Base-by-base conservation (phyloP, 2,888 invertebrate species). In the Ormyrus nitidulus region DNA sequence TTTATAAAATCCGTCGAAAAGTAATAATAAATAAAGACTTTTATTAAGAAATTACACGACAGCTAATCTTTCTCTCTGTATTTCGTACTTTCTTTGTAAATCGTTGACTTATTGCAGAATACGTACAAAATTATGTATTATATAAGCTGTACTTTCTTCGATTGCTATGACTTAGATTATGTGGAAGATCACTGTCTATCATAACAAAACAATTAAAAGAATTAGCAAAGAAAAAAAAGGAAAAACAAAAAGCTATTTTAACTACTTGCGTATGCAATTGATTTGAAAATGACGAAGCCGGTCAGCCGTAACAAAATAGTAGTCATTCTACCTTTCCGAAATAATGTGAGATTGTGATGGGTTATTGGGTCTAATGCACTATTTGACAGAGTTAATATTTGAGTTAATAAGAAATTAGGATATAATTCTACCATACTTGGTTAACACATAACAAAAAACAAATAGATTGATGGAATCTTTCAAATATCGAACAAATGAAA, bases 1-100 rank as follows among this genome's bases (percentile, higher is more conserved):
- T 82, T 85, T 86, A 85, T 85, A 85, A 86, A 86, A 86, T 84
- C 19, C 83, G 81, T 83, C 84, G 82, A 83, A 84, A 85, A 84
- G 84, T 86, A 79, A 82, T 83, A 85, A 85, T 86, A 85, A 87
- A 85, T 85, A 85, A 86, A 83, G 71, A 69, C 19, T 77, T 69
- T 77, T 77, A 74, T 77, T 66, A 73, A 46, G n/a, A 73, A 59
- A 77, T 70, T 69, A 73, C 64, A 62, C 62, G 77, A 54, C 58
- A 73, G 62, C 48, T 80, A 77, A 72, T 73, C 56, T 73, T 77
- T 56, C 46, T 59, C 68, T 80, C 56, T 68, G 65, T 13, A 75
- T 51, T 65, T 61, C n/a, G 10, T 66, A 48, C 9, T 75, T 75
- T 75, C 13, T 61, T 74, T 71, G 56, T 56, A 66, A 66, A 56